These are phyloP conservation scores for Pristiophorus japonicus DNA, from an alignment of 2,113 vertebrate species.

Conservation along the genomic window DNA sequence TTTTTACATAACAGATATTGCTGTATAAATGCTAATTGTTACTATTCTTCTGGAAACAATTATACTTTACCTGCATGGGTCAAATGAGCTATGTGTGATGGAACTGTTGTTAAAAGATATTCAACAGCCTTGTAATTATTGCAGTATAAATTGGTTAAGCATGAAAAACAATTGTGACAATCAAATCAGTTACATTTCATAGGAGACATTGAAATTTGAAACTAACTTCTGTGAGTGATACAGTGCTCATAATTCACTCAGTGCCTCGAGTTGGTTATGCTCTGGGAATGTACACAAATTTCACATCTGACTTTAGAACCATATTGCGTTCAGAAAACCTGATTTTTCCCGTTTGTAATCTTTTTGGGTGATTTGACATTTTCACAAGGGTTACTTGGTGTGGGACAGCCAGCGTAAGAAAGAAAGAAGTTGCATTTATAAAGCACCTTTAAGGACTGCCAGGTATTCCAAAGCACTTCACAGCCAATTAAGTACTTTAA, in stretches of 20 bases:
- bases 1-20: not conserved
- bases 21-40: not conserved
- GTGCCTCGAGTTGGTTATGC: not conserved
- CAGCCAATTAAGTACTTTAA: not conserved
- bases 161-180: not conserved
- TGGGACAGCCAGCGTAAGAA: not conserved
- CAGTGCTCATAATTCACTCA: not conserved
- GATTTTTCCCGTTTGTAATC: not conserved
- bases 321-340: not conserved
- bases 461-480: not conserved
- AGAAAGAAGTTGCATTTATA: not conserved
- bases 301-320: not conserved
- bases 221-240: not conserved
- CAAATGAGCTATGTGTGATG: not conserved
- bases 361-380: not conserved
- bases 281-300: not conserved
- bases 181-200: not conserved
- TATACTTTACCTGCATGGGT: not conserved
- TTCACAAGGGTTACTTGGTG: not conserved
- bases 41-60: not conserved
- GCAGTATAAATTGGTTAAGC: not conserved
- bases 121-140: not conserved
- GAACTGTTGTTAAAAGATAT: not conserved
- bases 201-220: not conserved
- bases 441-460: not conserved